Evolutionary conservation across 2,113 vertebrate genomes (phyloP), one percentile per base, ranked within the genome.

Genomic region (Esox niger): DNA sequence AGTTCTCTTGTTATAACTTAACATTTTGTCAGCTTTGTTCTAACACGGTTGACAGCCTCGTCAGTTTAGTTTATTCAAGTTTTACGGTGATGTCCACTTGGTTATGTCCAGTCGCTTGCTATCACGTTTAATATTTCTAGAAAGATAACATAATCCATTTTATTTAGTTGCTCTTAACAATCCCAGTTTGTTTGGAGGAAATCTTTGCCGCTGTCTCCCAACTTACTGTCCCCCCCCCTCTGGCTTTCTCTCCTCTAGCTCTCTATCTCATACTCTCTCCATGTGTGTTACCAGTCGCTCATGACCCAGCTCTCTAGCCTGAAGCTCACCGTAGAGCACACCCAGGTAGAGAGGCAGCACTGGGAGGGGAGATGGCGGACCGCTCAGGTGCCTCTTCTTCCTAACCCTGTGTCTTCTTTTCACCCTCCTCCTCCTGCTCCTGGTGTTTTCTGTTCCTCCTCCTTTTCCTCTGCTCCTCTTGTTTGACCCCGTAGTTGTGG

Each of bases 281-380:
- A 82, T 83, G 64, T 79, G 76, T 86, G 80, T 88, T 89, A 89
- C 83, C 86, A 90, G 82, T 84, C 83, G 52, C 79, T 90, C 76
- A 86, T 91, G 84, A 86, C 81, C 78, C 81, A 83, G 67, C 87
- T 91, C 82, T 90, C 84, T 79, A 89, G 84, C 78, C 84, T 88
- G 82, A 90, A 88, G 76, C 85, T 92, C 79, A 91, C 86, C 59
- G 88, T 91, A 69, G 89, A 90, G 84, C 88, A 89, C 79, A 89
- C 86, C 71, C 88, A 92, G 88, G 83, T 88, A 80, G 88, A 90
- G 85, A 89, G 86, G 81, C 88, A 87, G 83, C 89, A 87, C 23
- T 91, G 88, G 88, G 88, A 83, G 78, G 86, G 90, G 83, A 82
- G 74, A 63, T 91, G 81, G 81, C 86, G 82, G 77, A 54, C 76